Conservation (phyloP, 2,113 vertebrate genomes). For the Cathartes aura region DNA sequence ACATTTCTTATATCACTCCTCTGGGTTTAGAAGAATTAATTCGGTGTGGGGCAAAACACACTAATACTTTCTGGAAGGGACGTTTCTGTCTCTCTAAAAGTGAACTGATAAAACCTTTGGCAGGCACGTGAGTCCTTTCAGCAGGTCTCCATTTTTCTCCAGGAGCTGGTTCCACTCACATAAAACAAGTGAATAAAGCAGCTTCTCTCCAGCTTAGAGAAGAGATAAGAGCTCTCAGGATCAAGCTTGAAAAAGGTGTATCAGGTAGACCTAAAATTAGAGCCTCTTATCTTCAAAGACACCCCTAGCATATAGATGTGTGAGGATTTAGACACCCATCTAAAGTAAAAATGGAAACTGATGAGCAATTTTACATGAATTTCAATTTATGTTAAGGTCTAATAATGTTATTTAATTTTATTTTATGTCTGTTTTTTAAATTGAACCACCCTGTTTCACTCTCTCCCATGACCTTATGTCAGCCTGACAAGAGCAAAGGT, state of each 20-base stretch:
- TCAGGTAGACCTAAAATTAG: not conserved
- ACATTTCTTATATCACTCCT: not conserved
- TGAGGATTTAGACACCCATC: not conserved
- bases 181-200: not conserved
- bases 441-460: not conserved
- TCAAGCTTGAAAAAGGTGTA: not conserved
- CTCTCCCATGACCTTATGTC: not conserved
- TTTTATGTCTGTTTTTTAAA: not conserved
- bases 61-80: not conserved
- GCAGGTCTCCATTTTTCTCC: not conserved
- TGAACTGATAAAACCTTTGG: not conserved
- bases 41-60: accelerated
- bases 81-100: not conserved
- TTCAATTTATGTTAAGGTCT: not conserved
- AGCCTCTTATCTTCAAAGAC: not conserved
- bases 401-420: not conserved
- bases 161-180: not conserved
- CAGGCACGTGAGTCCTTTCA: not conserved
- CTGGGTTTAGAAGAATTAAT: not conserved
- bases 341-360: not conserved
- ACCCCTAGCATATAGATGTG: not conserved
- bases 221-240: not conserved
- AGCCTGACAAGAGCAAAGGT: not conserved
- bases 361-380: not conserved
- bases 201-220: not conserved